Conservation (phyloP, 2,797 vertebrate species). For the Gymnopithys bicolor region DNA sequence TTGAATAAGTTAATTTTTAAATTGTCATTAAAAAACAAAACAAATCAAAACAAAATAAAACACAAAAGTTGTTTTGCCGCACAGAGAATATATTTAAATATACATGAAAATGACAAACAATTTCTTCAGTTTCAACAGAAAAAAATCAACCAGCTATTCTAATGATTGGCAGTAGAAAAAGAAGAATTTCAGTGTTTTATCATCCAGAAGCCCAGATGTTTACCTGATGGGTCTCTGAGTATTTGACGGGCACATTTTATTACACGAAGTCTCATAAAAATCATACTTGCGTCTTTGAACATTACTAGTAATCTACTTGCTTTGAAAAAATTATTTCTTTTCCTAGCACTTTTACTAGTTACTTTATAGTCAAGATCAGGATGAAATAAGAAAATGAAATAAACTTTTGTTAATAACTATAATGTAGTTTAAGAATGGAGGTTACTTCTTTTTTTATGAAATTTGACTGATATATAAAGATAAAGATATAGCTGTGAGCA, state of each 20-base stretch:
- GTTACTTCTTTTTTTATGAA: neutral
- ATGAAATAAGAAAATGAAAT: neutral
- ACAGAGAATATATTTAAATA: neutral
- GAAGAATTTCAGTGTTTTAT: neutral
- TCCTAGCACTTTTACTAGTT: neutral
- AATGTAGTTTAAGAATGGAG: neutral
- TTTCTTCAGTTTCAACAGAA: neutral
- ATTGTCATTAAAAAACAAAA: neutral
- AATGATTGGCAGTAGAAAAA: neutral
- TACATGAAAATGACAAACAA: neutral
- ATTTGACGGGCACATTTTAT: neutral
- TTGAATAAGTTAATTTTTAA: neutral
- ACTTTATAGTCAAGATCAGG: neutral
- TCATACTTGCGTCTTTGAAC: neutral
- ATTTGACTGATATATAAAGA: neutral
- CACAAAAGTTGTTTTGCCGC: neutral
- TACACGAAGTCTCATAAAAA: neutral
- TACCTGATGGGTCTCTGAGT: neutral
- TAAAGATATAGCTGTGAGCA: neutral
- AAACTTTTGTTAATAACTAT: neutral
- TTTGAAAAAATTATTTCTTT: neutral
- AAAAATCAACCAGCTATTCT: neutral
- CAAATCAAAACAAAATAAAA: neutral
- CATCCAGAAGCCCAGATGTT: neutral
- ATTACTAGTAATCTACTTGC: neutral